These are phyloP conservation scores for Callimorpha dominula DNA, from an alignment of 2,888 invertebrate species.

Conservation along the genomic window DNA sequence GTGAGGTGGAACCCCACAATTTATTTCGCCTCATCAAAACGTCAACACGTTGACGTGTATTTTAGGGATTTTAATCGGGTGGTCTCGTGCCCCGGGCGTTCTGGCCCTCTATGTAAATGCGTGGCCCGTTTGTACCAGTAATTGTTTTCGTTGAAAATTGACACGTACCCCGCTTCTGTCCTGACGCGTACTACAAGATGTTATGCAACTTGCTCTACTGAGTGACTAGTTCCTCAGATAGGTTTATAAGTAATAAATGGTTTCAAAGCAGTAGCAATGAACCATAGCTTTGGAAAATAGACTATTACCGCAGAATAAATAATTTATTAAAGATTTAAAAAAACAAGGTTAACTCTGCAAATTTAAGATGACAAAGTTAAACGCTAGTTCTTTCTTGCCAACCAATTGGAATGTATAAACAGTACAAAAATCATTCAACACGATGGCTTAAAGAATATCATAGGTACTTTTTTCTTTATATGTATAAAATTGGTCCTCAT, in stretches of 20 bases:
- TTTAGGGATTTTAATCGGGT: constrained; percentile 83
- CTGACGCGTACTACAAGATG: constrained; percentile 58
- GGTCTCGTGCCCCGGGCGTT: constrained; percentile 56
- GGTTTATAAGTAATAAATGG: neutral
- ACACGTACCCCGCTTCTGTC: constrained; percentile 71
- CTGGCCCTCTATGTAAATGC: constrained; percentile 75
- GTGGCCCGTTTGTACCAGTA: constrained; percentile 68
- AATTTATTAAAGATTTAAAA: neutral
- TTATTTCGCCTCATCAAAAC: constrained; percentile 85
- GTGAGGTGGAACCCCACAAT: constrained; percentile 65
- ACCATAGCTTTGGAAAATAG: neutral
- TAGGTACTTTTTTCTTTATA: neutral
- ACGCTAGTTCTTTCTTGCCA: too few species aligned
- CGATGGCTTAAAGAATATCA: neutral
- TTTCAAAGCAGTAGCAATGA: neutral
- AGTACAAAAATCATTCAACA: neutral
- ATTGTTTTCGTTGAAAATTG: constrained; percentile 82
- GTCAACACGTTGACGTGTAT: constrained; percentile 85
- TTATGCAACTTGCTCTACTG: constrained; percentile 25
- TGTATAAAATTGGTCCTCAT: neutral
- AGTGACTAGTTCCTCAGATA: constrained; percentile 1
- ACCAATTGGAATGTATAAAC: neutral
- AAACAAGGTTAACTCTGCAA: too few species aligned
- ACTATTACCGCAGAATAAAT: neutral
- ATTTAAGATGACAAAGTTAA: too few species aligned